A percentile compares a stretch with the other conserved stretches of the same genome.
phyloP scores from a whole-genome alignment of 2,888 invertebrate species.

The Drosophila nigricruria region DNA sequence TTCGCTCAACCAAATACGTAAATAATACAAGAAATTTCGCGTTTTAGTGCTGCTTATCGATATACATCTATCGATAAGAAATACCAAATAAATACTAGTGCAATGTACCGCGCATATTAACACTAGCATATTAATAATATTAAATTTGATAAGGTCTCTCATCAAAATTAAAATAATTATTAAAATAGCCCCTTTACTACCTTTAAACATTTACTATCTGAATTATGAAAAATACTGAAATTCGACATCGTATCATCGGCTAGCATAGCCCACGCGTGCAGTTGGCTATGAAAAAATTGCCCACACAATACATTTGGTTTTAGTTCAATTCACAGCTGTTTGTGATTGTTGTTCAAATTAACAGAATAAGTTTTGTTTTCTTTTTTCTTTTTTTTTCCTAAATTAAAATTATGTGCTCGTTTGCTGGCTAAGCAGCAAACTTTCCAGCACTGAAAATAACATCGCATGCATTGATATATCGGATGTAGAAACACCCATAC shows the following conservation, averaged over 20 bases:
- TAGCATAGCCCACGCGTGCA: not conserved
- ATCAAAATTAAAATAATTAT: not conserved
- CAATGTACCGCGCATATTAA: constrained; percentile 1
- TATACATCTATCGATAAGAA: constrained; percentile 37
- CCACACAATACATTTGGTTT: not conserved
- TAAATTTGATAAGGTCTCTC: not conserved
- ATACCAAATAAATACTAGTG: not conserved
- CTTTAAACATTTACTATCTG: not conserved
- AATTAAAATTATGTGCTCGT: not conserved
- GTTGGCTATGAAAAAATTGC: constrained; percentile 4
- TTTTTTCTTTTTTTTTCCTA: not conserved
- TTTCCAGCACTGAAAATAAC: constrained; percentile 9
- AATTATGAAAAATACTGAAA: not conserved
- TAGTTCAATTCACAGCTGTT: not conserved
- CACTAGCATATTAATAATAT: not conserved
- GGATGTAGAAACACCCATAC: constrained; percentile 33
- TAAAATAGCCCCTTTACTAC: not conserved
- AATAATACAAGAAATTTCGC: constrained; percentile 69
- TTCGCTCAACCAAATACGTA: constrained; percentile 59
- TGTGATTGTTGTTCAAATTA: not conserved
- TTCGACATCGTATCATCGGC: constrained; percentile 1
- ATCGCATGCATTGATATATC: constrained; percentile 33
- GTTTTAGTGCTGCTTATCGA: constrained; percentile 46
- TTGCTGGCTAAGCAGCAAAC: not conserved
- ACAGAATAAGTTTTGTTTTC: not conserved